phyloP scores from a whole-genome alignment of 2,888 invertebrate genomes.

The Shargacucullia verbasci region DNA sequence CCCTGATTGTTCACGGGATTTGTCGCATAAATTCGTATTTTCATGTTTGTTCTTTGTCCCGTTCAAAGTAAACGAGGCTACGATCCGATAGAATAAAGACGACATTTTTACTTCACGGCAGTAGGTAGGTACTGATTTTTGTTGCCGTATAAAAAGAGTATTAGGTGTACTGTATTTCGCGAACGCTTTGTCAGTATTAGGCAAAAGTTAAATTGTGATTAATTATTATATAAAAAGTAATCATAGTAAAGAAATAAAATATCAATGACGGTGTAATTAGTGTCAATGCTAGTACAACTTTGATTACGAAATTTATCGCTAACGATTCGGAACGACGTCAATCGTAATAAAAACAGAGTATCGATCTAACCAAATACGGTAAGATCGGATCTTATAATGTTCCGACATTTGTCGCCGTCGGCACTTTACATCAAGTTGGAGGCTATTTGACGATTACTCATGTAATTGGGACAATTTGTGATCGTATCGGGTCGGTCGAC shows the following conservation, averaged over 20 bases:
- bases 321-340: slow-evolving; percentile 24
- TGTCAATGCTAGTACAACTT: slow-evolving; percentile 43
- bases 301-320: slow-evolving; percentile 32
- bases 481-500: slow-evolving; percentile 50
- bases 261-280: slow-evolving; percentile 38
- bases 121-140: too few species aligned
- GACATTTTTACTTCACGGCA: too few species aligned
- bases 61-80: slow-evolving; percentile 2
- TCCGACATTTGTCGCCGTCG: slow-evolving; percentile 41
- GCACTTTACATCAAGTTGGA: slow-evolving; percentile 55
- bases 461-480: slow-evolving; percentile 59
- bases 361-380: slow-evolving; percentile 19
- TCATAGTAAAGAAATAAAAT: not conserved
- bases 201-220: too few species aligned
- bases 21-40: slow-evolving; percentile 21
- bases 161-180: too few species aligned
- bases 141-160: too few species aligned
- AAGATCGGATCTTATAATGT: slow-evolving; percentile 13
- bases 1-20: slow-evolving; percentile 32
- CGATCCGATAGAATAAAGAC: too few species aligned
- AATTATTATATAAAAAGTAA: not conserved
- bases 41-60: slow-evolving; percentile 13
- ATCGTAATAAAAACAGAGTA: slow-evolving; percentile 34
- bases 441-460: slow-evolving; percentile 54
- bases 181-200: too few species aligned